Base-by-base conservation (phyloP, 2,113 vertebrate genomes). In the Rhea americana region DNA sequence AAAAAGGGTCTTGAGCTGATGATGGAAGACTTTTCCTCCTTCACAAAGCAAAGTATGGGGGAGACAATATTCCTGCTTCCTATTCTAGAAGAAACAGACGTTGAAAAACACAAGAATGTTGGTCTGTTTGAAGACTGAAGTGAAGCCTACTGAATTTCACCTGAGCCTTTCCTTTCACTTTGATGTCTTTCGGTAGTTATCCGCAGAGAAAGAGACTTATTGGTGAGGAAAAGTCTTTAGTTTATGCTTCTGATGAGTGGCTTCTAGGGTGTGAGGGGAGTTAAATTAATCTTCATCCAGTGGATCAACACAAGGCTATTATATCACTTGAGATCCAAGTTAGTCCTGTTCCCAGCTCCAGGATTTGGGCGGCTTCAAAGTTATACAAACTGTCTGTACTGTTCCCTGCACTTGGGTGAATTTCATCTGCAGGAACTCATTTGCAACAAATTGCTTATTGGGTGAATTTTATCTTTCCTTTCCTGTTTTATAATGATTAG, bases 321-420 rank as follows among this genome's bases (percentile, higher is more conserved):
- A 19, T 20, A 89, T 2, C 15, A 73, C 5, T 14, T 9, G 39
- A 53, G 16, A 76, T 28, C 45, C 72, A 50, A 89, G 22, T 11
- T 19, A 63, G 39, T 66, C 30, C 30, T 77, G 24, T 30, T 67
- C n/a, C 50, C 30, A 63, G 43, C 19, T 93, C 39, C 2, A 2
- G 32, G 48, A 73, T 12, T 76, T 48, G 9, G 5, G 15, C 51
- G 11, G 5, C 45, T 78, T 53, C 82, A 62, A 91, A 93, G 11
- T 0, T 0, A 41, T 39, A 20, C 3, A 15, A 16, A 18, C 0
- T 65, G 30, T 79, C 56, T 70, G 22, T n/a, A 66, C 21, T 47
- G 4, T 9, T 89, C 61, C 17, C 28, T 84, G 32, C 30, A 43
- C 11, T 20, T 85, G 25, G 3, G 30, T 51, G 26, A 92, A 51